These are phyloP conservation scores for Diplazon laetatorius DNA, from an alignment of 2,888 invertebrate genomes.

Conservation along the genomic window DNA sequence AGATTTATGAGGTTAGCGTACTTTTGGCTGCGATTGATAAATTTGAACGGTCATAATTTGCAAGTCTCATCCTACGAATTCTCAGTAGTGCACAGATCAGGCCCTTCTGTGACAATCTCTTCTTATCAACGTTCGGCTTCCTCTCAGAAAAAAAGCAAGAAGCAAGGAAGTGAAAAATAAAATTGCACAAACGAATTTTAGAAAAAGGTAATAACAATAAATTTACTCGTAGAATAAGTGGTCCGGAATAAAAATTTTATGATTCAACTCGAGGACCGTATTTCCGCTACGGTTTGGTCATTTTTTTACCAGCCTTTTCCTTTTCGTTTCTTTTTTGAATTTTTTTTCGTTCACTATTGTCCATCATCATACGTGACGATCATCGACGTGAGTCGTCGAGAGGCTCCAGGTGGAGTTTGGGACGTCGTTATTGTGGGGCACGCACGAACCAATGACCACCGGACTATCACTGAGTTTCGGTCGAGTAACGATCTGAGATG, in stretches of 20 bases:
- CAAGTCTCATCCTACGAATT: no score
- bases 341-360: slow-evolving; percentile 25
- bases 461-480: background rate
- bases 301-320: background rate
- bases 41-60: no score
- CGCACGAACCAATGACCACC: slow-evolving; percentile 44
- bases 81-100: no score
- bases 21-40: no score
- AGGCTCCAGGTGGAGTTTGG: slow-evolving; percentile 1
- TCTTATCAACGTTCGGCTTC: no score
- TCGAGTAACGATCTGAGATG: background rate
- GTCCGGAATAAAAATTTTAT: background rate
- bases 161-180: no score
- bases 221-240: no score
- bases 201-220: no score
- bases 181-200: no score
- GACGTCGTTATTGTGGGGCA: background rate
- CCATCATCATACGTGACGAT: slow-evolving; percentile 16
- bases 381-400: slow-evolving; percentile 17
- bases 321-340: slow-evolving; percentile 1
- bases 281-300: slow-evolving; percentile 11
- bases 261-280: background rate
- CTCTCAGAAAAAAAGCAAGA: no score
- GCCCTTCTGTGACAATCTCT: no score
- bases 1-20: no score